These are phyloP conservation scores for Coenonympha glycerion DNA, from an alignment of 2,888 invertebrate species.

Conservation along the genomic window DNA sequence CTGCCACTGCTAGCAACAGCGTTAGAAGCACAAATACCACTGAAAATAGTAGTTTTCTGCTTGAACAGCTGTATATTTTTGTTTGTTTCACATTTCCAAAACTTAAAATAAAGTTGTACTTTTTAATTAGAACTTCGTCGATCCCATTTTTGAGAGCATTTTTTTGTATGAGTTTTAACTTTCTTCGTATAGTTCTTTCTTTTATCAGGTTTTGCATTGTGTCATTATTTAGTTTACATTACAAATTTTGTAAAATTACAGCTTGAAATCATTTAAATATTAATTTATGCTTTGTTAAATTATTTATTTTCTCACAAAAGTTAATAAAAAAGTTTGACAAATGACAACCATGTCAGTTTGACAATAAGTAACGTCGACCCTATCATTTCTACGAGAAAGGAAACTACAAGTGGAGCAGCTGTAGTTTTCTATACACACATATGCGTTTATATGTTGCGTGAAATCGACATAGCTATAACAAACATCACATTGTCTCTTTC, in stretches of 20 bases:
- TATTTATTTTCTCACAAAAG: no score
- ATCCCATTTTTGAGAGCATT: slow-evolving; percentile 49
- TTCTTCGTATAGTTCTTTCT: slow-evolving; percentile 33
- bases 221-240: slow-evolving; percentile 10
- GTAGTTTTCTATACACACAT: no score
- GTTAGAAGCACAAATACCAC: slow-evolving; percentile 39
- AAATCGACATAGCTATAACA: no score
- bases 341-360: no score
- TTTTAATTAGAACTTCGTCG: slow-evolving; percentile 37
- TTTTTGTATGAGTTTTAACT: slow-evolving; percentile 44
- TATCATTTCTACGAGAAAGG: no score
- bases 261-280: background rate
- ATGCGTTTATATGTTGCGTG: no score
- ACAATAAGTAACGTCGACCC: no score
- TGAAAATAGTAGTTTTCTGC: slow-evolving; percentile 38
- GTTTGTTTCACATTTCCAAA: slow-evolving; percentile 32
- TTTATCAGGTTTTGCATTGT: slow-evolving; percentile 24
- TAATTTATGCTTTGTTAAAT: background rate
- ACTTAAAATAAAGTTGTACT: slow-evolving; percentile 47
- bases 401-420: no score
- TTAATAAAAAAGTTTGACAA: no score
- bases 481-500: no score
- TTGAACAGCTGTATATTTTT: slow-evolving; percentile 33
- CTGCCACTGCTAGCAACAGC: slow-evolving; percentile 36
- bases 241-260: background rate